Base-by-base conservation (phyloP, 2,888 invertebrate genomes). In the Dendrolimus houi region DNA sequence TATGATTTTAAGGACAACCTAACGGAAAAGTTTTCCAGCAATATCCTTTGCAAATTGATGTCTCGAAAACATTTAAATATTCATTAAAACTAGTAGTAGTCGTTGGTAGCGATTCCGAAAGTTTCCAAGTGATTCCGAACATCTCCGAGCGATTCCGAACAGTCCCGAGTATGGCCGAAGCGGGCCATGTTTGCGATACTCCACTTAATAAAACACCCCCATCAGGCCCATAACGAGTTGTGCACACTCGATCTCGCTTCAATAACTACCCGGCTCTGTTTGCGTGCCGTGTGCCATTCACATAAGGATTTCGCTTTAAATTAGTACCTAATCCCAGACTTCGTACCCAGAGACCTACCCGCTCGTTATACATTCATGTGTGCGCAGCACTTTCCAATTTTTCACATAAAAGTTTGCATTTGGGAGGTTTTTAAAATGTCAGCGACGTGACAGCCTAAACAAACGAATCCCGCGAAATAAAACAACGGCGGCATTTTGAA, bases 21-120 rank as follows among this genome's bases (percentile, higher is more conserved):
- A 56, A 59, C 61, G 62, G 66, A 65, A 66, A 67, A 72, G 62
- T 68, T 68, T 60, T 57, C 61, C 60, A 62, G 55, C 63, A 62
- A 62, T 62, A 68, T 62, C 57, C 56, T 55, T 58, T 29, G 61
- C 56, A 55, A 64, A 70, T 66, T 63, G 65, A 66, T 66, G 69
- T 65, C 60, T 62, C 62, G 59, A 60, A 57, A 65, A 63, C 59
- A 60, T 65, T 69, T 71, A 70, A 71, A 69, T 69, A 72, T 70
- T 70, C 61, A 72, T 73, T 67, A 65, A 69, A 68, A 69, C 65
- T 71, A 69, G 63, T 65, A 59, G 59, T 56, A 42, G 52, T 56
- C 53, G 8, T 13, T 13, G 53, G n/a, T n/a, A 52, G 2, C 8
- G 52, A 47, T 12, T 12, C 47, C 47, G 47, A 7, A 12, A 47